Conservation (phyloP, 2,797 vertebrate species). For the Chloroceryle inda region DNA sequence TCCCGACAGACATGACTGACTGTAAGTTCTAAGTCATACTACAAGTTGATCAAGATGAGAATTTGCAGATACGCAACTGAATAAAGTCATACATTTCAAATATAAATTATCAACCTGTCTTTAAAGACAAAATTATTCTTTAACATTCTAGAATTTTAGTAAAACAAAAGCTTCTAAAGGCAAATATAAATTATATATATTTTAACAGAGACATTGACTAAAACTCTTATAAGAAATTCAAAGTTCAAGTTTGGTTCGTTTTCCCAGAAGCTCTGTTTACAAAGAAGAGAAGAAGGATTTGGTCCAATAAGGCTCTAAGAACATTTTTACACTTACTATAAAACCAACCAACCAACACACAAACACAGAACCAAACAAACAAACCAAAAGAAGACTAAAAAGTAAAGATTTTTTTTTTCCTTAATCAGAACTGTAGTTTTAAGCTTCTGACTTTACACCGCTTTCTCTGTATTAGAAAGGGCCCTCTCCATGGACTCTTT, state of each 20-base stretch:
- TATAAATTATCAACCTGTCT: neutral
- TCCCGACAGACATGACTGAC: neutral
- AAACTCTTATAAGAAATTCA: neutral
- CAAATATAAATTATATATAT: neutral
- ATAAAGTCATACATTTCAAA: neutral
- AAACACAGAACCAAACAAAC: neutral
- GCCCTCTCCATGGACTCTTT: neutral
- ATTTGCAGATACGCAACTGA: neutral
- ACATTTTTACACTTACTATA: fast-evolving
- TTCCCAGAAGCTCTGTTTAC: neutral
- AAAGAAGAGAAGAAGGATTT: neutral
- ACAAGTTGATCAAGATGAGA: neutral
- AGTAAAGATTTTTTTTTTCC: neutral
- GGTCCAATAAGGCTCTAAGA: neutral
- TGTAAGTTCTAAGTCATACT: neutral
- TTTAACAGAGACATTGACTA: neutral
- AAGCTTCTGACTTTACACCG: neutral
- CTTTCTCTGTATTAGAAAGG: neutral
- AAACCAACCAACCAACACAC: neutral
- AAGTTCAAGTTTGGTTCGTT: neutral
- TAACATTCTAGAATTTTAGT: neutral
- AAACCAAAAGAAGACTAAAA: neutral
- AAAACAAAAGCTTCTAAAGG: neutral
- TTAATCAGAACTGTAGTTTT: neutral
- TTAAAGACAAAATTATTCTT: neutral